Base-by-base conservation (phyloP, 2,888 invertebrate genomes). In the Cantharis lateralis region DNA sequence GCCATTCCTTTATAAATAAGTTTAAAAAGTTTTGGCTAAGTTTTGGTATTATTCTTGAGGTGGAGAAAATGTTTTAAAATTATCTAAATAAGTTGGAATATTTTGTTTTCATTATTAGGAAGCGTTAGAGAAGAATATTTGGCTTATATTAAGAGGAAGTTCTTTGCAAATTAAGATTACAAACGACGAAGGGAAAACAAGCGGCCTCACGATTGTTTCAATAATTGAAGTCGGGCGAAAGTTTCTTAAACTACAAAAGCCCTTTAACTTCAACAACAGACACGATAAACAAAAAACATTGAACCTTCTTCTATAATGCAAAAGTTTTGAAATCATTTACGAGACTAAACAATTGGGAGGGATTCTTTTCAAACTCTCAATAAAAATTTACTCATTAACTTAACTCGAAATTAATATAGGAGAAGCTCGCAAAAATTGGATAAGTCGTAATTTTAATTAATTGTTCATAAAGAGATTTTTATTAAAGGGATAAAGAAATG, bases 241-340 rank as follows among this genome's bases (percentile, higher is more conserved):
- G 78, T 78, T 78, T 78, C 68, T 48, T 28, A 62, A 78, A 69
- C 77, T 75, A 70, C 72, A 69, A 75, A 75, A 76, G 73, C 73
- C 48, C 69, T 70, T 72, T 28, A 76, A 76, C 78, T 78, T 78
- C 78, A 73, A 63, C 73, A 78, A 76, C 78, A 78, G 78, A 78
- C 76, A 63, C 64, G 70, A 70, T 78, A 78, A 75, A 78, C 78
- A 78, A 78, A 78, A 73, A 78, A 76, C 78, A 76, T 70, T 48
- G 71, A 76, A 76, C 78, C 78, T 48, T 48, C 48, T n/a, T 20
- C 75, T 73, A 76, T 78, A 78, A 78, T 78, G 73, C 78, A 73
- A 78, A 78, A 78, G 78, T 78, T 78, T 68, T 78, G 78, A 75
- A 75, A 73, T 76, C 68, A 76, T 74, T 78, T 78, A 7, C 78